Evolutionary conservation across 2,888 invertebrate genomes (phyloP).

Genomic region (Podotricha telesiphe): DNA sequence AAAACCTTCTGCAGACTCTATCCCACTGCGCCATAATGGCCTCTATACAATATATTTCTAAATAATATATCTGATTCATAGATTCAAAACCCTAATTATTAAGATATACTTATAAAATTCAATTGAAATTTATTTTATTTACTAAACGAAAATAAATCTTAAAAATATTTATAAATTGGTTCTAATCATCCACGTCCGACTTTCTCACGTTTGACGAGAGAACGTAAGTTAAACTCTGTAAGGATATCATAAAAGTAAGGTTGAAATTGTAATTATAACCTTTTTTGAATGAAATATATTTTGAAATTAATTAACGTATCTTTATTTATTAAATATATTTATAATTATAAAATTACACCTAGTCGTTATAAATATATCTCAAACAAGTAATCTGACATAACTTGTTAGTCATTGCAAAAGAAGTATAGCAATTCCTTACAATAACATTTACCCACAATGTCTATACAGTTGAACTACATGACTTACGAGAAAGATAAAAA

Average conservation of each 20-base stretch:
- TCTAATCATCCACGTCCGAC: neutral
- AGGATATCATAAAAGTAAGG: conserved; percentile 4
- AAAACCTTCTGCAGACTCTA: too few relatives aligned
- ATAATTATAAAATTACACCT: neutral
- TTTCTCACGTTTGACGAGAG: conserved; percentile 1
- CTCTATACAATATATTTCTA: too few relatives aligned
- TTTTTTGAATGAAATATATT: neutral
- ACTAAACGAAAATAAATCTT: neutral
- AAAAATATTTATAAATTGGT: neutral
- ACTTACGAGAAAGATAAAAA: neutral
- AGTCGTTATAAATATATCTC: neutral
- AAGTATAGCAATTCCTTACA: neutral
- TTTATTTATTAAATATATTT: neutral
- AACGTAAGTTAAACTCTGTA: conserved; percentile 2
- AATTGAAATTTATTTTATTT: neutral
- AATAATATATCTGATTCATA: too few relatives aligned
- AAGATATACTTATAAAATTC: too few relatives aligned
- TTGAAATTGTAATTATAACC: neutral
- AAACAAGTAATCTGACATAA: neutral
- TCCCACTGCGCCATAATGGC: too few relatives aligned
- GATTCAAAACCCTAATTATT: too few relatives aligned
- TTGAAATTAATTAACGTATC: neutral
- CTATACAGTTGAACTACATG: neutral
- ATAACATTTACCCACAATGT: neutral
- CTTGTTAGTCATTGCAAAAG: neutral